A percentile compares a stretch with the other conserved stretches of the same genome.
Conservation (phyloP, 2,113 vertebrate species). For the Casuarius casuarius region DNA sequence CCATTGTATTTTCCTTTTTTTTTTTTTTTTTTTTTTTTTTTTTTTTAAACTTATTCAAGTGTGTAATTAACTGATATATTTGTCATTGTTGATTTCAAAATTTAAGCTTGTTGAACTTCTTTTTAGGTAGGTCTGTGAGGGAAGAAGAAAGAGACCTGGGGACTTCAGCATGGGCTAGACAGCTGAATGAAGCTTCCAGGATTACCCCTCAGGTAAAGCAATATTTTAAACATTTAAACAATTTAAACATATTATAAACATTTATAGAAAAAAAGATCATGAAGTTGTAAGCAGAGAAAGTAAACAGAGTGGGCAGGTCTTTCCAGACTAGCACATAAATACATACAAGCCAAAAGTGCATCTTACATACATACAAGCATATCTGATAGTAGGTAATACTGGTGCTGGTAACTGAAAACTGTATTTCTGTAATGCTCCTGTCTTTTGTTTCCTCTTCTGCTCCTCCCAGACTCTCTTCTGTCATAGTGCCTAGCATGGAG, state of each 20-base stretch:
- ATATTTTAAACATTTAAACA: neutral
- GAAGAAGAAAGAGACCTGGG: constrained; percentile 78
- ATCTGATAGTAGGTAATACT: neutral
- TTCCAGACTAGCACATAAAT: neutral
- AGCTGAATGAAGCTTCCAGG: constrained; percentile 75
- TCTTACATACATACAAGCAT: neutral
- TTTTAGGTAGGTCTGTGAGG: constrained; percentile 75
- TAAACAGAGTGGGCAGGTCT: neutral
- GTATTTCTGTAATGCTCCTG: neutral
- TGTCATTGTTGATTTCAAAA: neutral
- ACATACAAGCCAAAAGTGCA: too few relatives aligned
- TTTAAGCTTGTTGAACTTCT: constrained; percentile 4
- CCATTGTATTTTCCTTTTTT: neutral
- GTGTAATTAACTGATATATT: neutral
- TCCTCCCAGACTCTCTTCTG: neutral
- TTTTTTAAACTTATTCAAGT: neutral
- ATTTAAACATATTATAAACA: neutral
- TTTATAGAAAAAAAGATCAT: neutral
- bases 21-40: neutral
- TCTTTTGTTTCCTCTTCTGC: neutral
- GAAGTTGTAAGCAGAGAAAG: neutral
- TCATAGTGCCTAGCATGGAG: neutral
- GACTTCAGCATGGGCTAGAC: constrained; percentile 74
- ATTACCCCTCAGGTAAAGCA: constrained; percentile 80
- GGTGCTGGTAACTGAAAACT: neutral